Evolutionary conservation across 2,888 invertebrate genomes (phyloP), one percentile per base, ranked within the genome.

Genomic region (Drosophila diplacantha): DNA sequence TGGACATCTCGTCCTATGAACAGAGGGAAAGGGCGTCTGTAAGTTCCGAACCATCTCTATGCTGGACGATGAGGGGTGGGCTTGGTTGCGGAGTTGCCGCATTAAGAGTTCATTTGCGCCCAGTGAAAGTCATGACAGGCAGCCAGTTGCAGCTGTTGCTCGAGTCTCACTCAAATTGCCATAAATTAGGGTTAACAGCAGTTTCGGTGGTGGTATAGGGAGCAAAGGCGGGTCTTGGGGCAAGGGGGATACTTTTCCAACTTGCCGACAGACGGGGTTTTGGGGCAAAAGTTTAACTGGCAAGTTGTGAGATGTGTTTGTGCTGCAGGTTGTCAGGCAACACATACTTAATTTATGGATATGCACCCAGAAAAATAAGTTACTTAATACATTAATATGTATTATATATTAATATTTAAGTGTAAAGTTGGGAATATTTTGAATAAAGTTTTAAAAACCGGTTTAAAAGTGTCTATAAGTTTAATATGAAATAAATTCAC

Each of bases 1-100:
- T 95, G 53, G 94, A 93, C 92, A 96, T 95, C 87, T 95, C 94
- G 83, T 96, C 97, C 89, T 69, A 85, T 50, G 37, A 12, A 51
- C 18, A 43, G 18, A 39, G 47, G 5, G n/a, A 44, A 26, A 5
- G 59, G 37, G 11, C 9, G 29, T 49, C 41, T 35, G 49, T 67
- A 57, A 55, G 65, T 51, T 51, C 47, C 34, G 35, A 9, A 3
- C 44, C 18, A n/a, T 43, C 50, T n/a, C 20, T 29, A n/a, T 34
- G 44, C 20, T 44, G 26, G 52, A 38, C 9, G 18, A 26, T 41
- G 64, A 32, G 26, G 12, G 14, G 16, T 18, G 3, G 8, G 8
- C 1, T 4, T 9, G 9, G 3, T 26, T 9, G 9, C 14, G 66
- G 31, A 43, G 65, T 64, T 65, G 66, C 50, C 44, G 44, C 69